Evolutionary conservation across 2,797 vertebrate species (phyloP).

Genomic region (Mycteria americana): DNA sequence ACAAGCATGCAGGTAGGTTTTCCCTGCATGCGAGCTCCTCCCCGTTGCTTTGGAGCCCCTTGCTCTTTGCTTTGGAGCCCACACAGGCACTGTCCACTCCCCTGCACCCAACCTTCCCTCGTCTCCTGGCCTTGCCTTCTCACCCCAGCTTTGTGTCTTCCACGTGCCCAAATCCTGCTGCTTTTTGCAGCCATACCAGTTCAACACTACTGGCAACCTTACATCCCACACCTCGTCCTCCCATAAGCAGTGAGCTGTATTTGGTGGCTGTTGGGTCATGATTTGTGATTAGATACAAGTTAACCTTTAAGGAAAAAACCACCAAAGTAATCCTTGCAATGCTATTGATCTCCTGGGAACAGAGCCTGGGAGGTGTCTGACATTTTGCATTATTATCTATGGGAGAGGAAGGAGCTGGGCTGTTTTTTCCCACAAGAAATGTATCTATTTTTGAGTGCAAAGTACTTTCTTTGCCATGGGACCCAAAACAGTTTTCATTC

Average conservation of each 20-base stretch:
- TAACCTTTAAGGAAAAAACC: not conserved
- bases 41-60: not conserved
- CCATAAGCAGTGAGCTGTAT: not conserved
- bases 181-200: not conserved
- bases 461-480: constrained; percentile 42
- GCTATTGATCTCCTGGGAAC: constrained; percentile 21
- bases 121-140: not conserved
- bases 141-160: not conserved
- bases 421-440: constrained; percentile 61
- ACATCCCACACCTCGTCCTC: not conserved
- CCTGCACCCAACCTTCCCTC: not conserved
- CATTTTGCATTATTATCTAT: constrained; percentile 43
- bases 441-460: constrained; percentile 65
- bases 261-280: not conserved
- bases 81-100: not conserved
- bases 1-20: not conserved
- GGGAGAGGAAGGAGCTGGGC: constrained; percentile 45
- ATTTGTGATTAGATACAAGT: not conserved
- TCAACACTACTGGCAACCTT: not conserved
- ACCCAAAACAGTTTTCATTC: constrained; percentile 53
- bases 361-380: constrained; percentile 33
- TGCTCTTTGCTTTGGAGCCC: not conserved
- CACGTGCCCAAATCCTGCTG: not conserved
- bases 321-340: not conserved
- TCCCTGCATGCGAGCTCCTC: not conserved